Conservation (phyloP, 2,797 vertebrate species). For the Peromyscus aztecus region DNA sequence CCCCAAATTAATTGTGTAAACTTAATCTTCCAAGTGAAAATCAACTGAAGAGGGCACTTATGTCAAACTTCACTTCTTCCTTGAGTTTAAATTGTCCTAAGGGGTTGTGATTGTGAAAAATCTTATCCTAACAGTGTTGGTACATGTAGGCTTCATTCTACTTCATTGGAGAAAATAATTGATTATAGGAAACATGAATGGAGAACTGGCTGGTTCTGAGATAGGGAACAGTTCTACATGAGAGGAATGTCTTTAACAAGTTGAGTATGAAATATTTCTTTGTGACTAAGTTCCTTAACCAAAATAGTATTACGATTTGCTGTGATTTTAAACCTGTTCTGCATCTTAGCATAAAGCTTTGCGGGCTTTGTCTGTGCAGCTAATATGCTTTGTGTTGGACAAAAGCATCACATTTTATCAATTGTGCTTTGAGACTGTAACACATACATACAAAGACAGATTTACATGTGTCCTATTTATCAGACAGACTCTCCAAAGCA, state of each 20-base stretch:
- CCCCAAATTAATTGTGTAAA: neutral
- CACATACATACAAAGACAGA: neutral
- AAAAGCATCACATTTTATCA: constrained; percentile 41
- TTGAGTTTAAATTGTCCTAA: constrained; percentile 17
- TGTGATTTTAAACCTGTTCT: constrained; percentile 60
- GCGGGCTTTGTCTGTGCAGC: constrained; percentile 65
- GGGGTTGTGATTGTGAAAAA: constrained; percentile 9
- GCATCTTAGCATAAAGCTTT: constrained; percentile 60
- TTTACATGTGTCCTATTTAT: neutral
- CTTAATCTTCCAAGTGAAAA: constrained; percentile 7
- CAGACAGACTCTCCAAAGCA: constrained; percentile 49
- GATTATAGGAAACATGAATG: neutral
- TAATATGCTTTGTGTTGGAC: constrained; percentile 37
- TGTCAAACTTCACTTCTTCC: neutral
- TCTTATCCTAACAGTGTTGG: neutral
- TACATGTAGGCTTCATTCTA: neutral
- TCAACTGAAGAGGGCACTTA: neutral
- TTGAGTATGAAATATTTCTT: constrained; percentile 4
- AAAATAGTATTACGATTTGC: constrained; percentile 24
- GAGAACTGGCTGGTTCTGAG: neutral
- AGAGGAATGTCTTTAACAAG: neutral
- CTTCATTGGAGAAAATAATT: neutral
- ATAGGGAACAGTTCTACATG: neutral
- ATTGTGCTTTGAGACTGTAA: constrained; percentile 33
- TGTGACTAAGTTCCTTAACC: constrained; percentile 45